Evolutionary conservation across 1,140 invertebrate species (phyloP), one percentile per base, ranked within the genome.

Genomic region (Achatina immaculata): DNA sequence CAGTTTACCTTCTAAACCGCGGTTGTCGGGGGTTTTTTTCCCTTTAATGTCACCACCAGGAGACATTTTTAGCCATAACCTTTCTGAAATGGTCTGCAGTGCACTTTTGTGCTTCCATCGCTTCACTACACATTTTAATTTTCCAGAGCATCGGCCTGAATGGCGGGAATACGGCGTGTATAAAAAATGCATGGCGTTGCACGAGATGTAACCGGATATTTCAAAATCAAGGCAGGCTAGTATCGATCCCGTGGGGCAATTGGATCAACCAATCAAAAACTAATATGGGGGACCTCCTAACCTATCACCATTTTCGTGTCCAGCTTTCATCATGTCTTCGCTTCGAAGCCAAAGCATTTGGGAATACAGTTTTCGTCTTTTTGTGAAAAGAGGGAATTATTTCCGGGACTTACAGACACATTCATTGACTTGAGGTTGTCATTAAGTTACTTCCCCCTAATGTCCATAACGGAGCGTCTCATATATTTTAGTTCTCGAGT

Each of bases 241-340:
- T 62, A 62, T 62, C 58, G 58, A 62, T 62, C 58, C 28, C 28
- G 16, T 4, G 31, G 51, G 58, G 28, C 58, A 62, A 62, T 62
- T 62, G 58, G 58, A 62, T 62, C 58, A 62, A 62, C 58, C 58
- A 62, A 62, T 62, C n/a, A 62, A 62, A 62, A 62, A 62, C 58
- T 62, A 62, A 62, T 62, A 62, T 62, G 58, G 58, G 58, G 58
- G 58, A 31, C 19, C 28, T 28, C 58, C 58, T 62, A 62, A 28
- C 58, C 58, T 62, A 62, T 62, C 58, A 62, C n/a, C 31, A 62
- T 62, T 62, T n/a, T 62, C 58, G 28, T 62, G 58, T 4, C 28
- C 58, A 62, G 58, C 58, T 58, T n/a, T 58, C 55, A 58, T 58
- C 55, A 19, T 24, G 4, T 58, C 14, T n/a, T n/a, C 11, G 55